Evolutionary conservation across 2,888 invertebrate genomes (phyloP).

Genomic region (Drosophila dives): DNA sequence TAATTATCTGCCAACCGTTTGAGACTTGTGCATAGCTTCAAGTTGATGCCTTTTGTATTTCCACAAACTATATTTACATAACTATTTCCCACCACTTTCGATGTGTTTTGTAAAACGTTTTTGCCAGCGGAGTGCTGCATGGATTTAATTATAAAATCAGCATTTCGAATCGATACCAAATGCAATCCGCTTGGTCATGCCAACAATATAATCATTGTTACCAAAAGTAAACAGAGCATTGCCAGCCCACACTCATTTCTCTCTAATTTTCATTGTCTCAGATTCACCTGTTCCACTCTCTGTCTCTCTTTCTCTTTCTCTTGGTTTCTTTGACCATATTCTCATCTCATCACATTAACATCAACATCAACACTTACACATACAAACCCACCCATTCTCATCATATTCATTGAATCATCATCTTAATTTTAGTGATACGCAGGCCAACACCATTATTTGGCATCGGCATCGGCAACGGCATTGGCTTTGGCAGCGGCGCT

Average conservation of each 20-base stretch:
- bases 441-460: slow-evolving; percentile 86
- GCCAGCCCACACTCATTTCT: slow-evolving; percentile 14
- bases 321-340: slow-evolving; percentile 12
- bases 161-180: slow-evolving; percentile 27
- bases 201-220: slow-evolving; percentile 32
- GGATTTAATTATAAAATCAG: slow-evolving; percentile 69
- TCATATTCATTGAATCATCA: slow-evolving; percentile 82
- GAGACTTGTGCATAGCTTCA: slow-evolving; percentile 53
- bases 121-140: slow-evolving; percentile 73
- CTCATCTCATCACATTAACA: slow-evolving; percentile 7
- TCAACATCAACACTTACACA: slow-evolving; percentile 13
- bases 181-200: slow-evolving; percentile 42
- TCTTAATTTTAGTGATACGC: slow-evolving; percentile 85
- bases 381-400: slow-evolving; percentile 52
- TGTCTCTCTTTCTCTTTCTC: slow-evolving; percentile 6
- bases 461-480: slow-evolving; percentile 79
- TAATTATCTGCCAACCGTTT: slow-evolving; percentile 30
- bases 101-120: slow-evolving; percentile 72
- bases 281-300: slow-evolving; percentile 17
- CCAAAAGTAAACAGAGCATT: slow-evolving; percentile 37
- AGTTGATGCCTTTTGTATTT: slow-evolving; percentile 53
- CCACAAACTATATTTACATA: slow-evolving; percentile 31
- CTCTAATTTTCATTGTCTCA: slow-evolving; percentile 31
- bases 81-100: slow-evolving; percentile 45
- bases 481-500: slow-evolving; percentile 74